phyloP scores from a whole-genome alignment of 2,113 vertebrate genomes.

The Reinhardtius hippoglossoides region DNA sequence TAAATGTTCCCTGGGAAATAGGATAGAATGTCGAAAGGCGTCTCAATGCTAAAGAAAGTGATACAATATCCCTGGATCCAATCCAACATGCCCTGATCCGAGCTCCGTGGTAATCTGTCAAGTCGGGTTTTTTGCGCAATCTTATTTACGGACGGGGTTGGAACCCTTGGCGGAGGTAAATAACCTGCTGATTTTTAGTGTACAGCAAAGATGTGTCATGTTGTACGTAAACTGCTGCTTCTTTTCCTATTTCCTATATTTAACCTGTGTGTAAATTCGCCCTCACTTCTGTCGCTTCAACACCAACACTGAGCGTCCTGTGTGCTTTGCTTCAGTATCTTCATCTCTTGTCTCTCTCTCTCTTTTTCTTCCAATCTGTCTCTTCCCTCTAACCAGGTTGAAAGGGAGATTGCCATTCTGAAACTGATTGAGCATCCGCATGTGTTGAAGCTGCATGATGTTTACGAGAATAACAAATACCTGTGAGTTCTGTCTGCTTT shows the following conservation, averaged over 20 bases:
- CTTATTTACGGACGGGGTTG: no score
- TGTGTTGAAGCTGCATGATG: constrained; percentile 93
- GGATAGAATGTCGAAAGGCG: no score
- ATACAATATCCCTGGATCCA: no score
- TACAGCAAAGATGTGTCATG: neutral
- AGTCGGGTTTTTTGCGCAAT: neutral
- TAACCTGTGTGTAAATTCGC: constrained; percentile 20
- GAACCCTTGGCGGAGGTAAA: no score
- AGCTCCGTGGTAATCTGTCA: neutral
- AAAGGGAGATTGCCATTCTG: constrained; percentile 94
- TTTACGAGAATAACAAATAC: constrained; percentile 97
- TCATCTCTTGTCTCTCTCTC: constrained; percentile 26
- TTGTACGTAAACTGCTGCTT: constrained; percentile 12
- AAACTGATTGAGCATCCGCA: constrained; percentile 96
- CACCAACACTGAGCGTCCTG: constrained; percentile 3
- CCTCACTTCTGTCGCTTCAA: constrained; percentile 6
- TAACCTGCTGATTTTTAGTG: constrained; percentile 7
- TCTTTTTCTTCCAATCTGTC: constrained; percentile 15
- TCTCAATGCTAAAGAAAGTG: no score
- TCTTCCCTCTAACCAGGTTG: constrained; percentile 83
- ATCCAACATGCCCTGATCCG: no score
- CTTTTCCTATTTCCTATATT: constrained; percentile 22
- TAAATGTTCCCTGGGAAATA: no score
- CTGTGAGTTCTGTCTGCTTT: constrained; percentile 86
- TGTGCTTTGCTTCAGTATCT: constrained; percentile 38